Conservation (phyloP, 2,797 vertebrate species). For the Antrozous pallidus region DNA sequence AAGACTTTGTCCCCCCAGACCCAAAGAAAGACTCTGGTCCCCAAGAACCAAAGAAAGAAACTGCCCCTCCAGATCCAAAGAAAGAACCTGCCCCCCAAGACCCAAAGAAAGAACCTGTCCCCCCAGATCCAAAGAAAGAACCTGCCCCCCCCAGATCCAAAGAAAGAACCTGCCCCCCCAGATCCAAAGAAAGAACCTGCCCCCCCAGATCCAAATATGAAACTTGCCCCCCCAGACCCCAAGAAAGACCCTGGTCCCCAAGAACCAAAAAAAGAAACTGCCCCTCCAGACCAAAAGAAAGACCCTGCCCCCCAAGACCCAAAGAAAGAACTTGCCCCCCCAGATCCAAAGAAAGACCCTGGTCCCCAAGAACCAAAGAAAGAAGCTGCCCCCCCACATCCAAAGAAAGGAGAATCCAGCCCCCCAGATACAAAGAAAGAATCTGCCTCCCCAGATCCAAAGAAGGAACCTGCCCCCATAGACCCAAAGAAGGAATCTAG, state of each 20-base stretch:
- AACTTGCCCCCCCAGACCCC: accelerated
- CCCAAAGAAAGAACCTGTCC: neutral
- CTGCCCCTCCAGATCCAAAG: neutral
- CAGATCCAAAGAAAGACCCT: neutral
- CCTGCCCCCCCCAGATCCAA: neutral
- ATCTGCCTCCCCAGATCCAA: neutral
- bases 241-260: neutral
- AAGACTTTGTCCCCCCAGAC: neutral
- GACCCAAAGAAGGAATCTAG: neutral
- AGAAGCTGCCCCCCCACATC: accelerated
- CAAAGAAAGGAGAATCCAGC: neutral
- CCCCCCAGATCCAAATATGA: neutral
- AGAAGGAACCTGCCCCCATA: neutral
- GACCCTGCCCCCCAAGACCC: neutral
- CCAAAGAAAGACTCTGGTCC: neutral
- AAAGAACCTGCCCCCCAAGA: neutral
- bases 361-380: neutral
- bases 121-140: neutral
- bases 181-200: conserved; percentile 24
- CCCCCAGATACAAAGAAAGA: neutral
- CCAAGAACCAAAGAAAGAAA: neutral
- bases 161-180: neutral
- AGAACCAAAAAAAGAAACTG: conserved; percentile 27
- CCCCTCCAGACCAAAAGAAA: neutral
- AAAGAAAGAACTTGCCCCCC: neutral